Conservation (phyloP, 2,888 invertebrate genomes). For the Pheosia tremula region DNA sequence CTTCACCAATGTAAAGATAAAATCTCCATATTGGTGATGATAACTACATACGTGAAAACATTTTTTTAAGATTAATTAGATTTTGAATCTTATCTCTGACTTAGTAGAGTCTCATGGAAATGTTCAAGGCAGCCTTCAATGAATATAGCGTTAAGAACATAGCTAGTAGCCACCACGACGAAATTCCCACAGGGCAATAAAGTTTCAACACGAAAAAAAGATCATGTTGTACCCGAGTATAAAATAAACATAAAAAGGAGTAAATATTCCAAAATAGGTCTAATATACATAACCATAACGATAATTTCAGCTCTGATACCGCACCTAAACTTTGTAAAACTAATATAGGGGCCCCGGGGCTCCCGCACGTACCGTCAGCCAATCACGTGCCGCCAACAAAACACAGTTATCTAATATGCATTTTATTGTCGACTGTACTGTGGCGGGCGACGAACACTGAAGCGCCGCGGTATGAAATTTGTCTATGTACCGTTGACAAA, state of each 20-base stretch:
- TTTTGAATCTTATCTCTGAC: no score
- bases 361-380: slow-evolving; percentile 45
- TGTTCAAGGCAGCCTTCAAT: no score
- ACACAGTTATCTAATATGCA: slow-evolving; percentile 81
- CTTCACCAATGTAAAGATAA: no score
- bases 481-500: slow-evolving; percentile 51
- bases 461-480: slow-evolving; percentile 45
- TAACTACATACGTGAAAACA: no score
- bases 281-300: slow-evolving; percentile 21
- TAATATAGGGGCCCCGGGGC: slow-evolving; percentile 37
- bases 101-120: no score
- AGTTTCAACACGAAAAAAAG: background rate
- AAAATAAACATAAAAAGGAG: slow-evolving; percentile 2
- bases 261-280: slow-evolving; percentile 13
- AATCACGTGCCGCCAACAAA: slow-evolving; percentile 80
- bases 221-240: background rate
- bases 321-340: slow-evolving; percentile 35
- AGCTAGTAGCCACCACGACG: no score
- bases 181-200: no score
- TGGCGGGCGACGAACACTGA: slow-evolving; percentile 57
- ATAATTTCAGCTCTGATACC: slow-evolving; percentile 35
- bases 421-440: slow-evolving; percentile 72
- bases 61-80: no score
- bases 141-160: no score
- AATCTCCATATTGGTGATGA: no score